Base-by-base conservation (phyloP, 2,113 vertebrate species). In the Dicerorhinus sumatrensis region DNA sequence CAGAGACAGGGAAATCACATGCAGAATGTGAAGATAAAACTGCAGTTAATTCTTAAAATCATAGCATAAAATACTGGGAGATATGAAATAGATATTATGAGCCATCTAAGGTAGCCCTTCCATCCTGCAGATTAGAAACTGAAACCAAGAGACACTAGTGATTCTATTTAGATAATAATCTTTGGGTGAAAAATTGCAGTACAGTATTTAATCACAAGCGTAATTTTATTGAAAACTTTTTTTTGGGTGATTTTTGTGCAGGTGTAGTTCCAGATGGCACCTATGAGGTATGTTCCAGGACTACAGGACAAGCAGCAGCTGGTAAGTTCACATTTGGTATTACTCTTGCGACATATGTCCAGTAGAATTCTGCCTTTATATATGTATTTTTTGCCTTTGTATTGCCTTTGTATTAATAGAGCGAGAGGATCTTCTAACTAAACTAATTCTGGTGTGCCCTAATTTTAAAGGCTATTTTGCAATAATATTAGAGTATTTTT, bases 261-360 rank as follows among this genome's bases (percentile, higher is more conserved):
- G 99, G 99, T 98, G 99, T 99, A 13, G 99, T 99, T 84, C 99
- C 99, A 91, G 99, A 99, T 97, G 99, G 99, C 21, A 99, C 99
- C 0, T 99, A 99, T 96, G 99, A 99, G 98, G 99, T 99, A 0
- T 99, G 99, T 97, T 99, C 99, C 82, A 99, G 99, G 97, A 99
- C 99, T 21, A 99, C 99, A 31, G 99, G 99, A 76, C 99, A 99
- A 87, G 99, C 99, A 62, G 99, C 99, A 97, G 99, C 99, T 98
- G 99, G 99, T 99, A 98, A 98, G 69, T 77, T 25, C 76, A 33
- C 13, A 76, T 56, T 60, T 39, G 46, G n/a, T 54, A 20, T 92
- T 51, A 72, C 18, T 25, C 87, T 80, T 56, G 39, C 58, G 60
- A 65, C 33, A 1, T 89, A 13, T 73, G 42, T 85, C 82, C 84